A percentile compares a stretch with the other conserved stretches of the same genome.
phyloP scores from a whole-genome alignment of 2,888 invertebrate genomes.

The Pseudanteris insignis region DNA sequence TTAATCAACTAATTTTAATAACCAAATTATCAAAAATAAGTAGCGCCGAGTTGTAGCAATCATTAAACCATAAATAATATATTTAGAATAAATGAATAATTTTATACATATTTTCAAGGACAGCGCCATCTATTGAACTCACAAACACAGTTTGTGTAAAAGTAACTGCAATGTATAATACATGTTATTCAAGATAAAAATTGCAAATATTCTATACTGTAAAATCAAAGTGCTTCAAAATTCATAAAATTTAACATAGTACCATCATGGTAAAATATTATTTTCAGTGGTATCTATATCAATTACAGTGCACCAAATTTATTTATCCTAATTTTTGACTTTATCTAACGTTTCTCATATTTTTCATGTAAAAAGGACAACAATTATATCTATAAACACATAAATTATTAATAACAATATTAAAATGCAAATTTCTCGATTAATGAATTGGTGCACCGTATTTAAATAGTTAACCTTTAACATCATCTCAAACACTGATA shows the following conservation, averaged over 20 bases:
- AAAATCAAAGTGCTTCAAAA: slow-evolving; percentile 27
- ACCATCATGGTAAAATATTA: slow-evolving; percentile 16
- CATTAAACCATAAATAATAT: too few relatives aligned
- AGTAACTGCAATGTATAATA: too few relatives aligned
- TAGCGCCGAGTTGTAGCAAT: too few relatives aligned
- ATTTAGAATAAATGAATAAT: too few relatives aligned
- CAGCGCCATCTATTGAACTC: too few relatives aligned
- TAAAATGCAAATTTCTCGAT: slow-evolving; percentile 5
- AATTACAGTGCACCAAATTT: slow-evolving; percentile 13
- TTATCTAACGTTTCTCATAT: neutral
- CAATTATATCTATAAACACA: slow-evolving; percentile 12
- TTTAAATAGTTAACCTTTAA: neutral
- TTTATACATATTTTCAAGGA: too few relatives aligned
- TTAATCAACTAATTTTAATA: too few relatives aligned
- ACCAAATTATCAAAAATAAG: too few relatives aligned
- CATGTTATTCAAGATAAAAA: too few relatives aligned
- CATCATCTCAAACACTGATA: slow-evolving; percentile 9
- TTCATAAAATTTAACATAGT: slow-evolving; percentile 22
- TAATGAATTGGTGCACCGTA: slow-evolving; percentile 1
- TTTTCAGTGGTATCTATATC: slow-evolving; percentile 6
- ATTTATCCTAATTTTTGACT: neutral
- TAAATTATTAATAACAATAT: neutral
- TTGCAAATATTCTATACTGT: neutral
- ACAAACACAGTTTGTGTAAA: too few relatives aligned
- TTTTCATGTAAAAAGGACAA: neutral